Conservation (phyloP, 2,888 invertebrate species). For the Epinotia brunnichana region DNA sequence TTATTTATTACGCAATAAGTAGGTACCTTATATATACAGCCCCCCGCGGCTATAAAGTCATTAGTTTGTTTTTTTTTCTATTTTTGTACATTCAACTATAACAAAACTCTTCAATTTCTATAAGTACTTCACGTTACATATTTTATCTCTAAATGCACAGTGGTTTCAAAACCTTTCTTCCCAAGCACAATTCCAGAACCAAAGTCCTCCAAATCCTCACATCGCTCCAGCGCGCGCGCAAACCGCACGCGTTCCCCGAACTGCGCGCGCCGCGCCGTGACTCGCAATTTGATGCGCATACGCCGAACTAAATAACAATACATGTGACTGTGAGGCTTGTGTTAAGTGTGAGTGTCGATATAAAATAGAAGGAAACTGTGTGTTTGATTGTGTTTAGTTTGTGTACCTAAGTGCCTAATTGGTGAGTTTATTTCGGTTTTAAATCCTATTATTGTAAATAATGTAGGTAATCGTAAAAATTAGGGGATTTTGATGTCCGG, state of each 20-base stretch:
- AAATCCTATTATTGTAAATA: neutral
- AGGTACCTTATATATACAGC: no score
- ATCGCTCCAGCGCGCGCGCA: constrained; percentile 58
- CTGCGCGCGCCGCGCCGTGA: constrained; percentile 65
- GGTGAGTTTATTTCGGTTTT: neutral
- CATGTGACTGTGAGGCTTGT: neutral
- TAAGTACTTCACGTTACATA: neutral
- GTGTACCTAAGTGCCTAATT: constrained; percentile 26
- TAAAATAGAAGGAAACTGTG: neutral
- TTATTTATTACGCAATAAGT: no score
- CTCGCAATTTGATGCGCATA: constrained; percentile 65
- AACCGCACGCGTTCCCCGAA: constrained; percentile 74
- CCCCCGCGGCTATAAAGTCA: no score
- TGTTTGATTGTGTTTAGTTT: constrained; percentile 48
- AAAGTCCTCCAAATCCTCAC: constrained; percentile 49
- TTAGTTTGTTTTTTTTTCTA: no score
- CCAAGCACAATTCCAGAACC: neutral
- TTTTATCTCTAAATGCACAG: neutral
- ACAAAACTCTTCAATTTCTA: neutral
- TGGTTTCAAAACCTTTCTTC: neutral
- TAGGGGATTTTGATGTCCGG: neutral
- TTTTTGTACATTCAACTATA: neutral
- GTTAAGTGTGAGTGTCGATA: neutral
- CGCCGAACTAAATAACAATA: constrained; percentile 23
- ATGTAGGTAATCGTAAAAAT: neutral